Conservation (phyloP, 1,140 invertebrate species). For the Geopemphigus sp. region DNA sequence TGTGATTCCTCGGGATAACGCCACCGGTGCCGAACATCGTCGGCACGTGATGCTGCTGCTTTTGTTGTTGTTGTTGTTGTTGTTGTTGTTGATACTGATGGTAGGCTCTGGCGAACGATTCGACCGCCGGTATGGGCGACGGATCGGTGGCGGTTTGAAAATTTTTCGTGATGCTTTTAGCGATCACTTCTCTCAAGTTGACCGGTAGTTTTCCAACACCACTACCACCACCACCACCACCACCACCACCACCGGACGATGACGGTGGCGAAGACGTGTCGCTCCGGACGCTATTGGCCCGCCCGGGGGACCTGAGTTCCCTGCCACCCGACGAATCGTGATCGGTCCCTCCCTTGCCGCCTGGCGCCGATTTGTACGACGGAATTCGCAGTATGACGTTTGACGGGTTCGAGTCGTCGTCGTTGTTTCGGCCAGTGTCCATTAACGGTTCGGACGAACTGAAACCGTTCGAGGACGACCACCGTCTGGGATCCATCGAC, state of each 20-base stretch:
- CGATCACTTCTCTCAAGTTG: conserved; percentile 74
- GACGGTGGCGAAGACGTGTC: conserved; percentile 59
- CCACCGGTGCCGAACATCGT: conserved; percentile 50
- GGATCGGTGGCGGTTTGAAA: conserved; percentile 67
- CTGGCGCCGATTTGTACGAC: conserved; percentile 74
- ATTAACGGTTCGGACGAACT: conserved; percentile 14
- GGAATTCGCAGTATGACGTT: conserved; percentile 86
- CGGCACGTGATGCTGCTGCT: not conserved
- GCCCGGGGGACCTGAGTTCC: conserved; percentile 8
- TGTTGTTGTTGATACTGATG: conserved; percentile 49
- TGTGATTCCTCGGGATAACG: conserved; percentile 55
- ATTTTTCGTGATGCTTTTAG: conserved; percentile 84
- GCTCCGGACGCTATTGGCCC: conserved; percentile 52
- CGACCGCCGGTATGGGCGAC: conserved; percentile 53
- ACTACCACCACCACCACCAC: conserved; percentile 57
- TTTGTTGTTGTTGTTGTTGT: conserved; percentile 23
- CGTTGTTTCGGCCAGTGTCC: conserved; percentile 14
- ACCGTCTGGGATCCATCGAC: not conserved
- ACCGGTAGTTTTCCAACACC: conserved; percentile 59
- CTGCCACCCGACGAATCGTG: conserved; percentile 52
- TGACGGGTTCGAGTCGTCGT: conserved; percentile 54
- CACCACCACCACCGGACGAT: conserved; percentile 57
- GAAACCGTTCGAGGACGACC: conserved; percentile 50
- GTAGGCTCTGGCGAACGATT: conserved; percentile 43
- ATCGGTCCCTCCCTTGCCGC: conserved; percentile 56